Evolutionary conservation across 2,888 invertebrate species (phyloP).

Genomic region (Amblyteles armatorius): DNA sequence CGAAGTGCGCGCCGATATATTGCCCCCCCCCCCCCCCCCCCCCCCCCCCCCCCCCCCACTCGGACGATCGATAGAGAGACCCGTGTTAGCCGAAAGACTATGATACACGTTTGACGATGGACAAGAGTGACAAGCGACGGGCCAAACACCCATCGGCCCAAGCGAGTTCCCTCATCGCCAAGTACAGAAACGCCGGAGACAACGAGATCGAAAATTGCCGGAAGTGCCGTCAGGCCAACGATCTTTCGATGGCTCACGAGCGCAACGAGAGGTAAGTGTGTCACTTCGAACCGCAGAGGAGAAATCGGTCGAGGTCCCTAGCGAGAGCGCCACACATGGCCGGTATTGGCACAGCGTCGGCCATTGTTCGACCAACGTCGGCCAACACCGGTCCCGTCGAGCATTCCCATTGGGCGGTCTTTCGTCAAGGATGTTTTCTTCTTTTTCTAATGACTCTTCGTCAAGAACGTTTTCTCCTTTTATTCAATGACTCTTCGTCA

Average conservation of each 20-base stretch:
- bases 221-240: conserved; percentile 68
- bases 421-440: not conserved
- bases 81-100: conserved; percentile 13
- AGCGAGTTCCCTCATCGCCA: conserved; percentile 66
- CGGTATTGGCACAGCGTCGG: no score
- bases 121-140: conserved; percentile 70
- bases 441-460: not conserved
- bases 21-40: no score
- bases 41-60: no score
- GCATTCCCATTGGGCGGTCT: no score
- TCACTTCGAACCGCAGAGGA: not conserved
- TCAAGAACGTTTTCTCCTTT: not conserved
- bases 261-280: conserved; percentile 70
- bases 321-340: not conserved
- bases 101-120: conserved; percentile 68
- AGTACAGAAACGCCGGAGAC: conserved; percentile 63
- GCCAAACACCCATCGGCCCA: conserved; percentile 67
- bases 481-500: not conserved
- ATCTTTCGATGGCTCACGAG: conserved; percentile 50
- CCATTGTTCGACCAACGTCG: no score
- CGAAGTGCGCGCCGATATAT: conserved; percentile 4
- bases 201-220: conserved; percentile 66
- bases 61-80: not conserved
- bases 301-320: not conserved
- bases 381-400: no score